A percentile compares a stretch with the other conserved stretches of the same genome.
Evolutionary conservation across 2,797 vertebrate species (phyloP).

Genomic region (Falco concolor): DNA sequence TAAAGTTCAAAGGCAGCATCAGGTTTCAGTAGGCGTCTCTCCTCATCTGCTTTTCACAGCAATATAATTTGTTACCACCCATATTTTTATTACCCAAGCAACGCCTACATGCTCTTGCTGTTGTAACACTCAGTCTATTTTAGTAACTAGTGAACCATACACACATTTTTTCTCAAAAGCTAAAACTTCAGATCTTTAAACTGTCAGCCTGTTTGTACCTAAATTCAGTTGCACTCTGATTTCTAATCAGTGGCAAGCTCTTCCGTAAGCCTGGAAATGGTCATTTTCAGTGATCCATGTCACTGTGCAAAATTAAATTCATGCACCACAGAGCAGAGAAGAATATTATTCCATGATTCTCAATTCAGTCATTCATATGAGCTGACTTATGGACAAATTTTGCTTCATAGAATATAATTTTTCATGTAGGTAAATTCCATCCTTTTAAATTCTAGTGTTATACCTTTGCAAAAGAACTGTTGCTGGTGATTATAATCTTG

Average conservation of each 20-base stretch:
- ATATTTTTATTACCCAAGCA: slow-evolving; percentile 41
- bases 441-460: neutral
- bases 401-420: neutral
- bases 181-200: neutral
- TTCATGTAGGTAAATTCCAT: neutral
- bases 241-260: neutral
- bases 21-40: slow-evolving; percentile 55
- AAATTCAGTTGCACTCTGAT: neutral
- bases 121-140: slow-evolving; percentile 30
- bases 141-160: slow-evolving; percentile 14
- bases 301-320: slow-evolving; percentile 20
- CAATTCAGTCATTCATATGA: slow-evolving; percentile 12
- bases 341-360: neutral
- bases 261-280: neutral
- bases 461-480: neutral
- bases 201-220: neutral
- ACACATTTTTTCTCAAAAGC: neutral
- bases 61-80: slow-evolving; percentile 32
- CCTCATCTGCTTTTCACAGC: slow-evolving; percentile 48
- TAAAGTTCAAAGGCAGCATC: slow-evolving; percentile 62
- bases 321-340: slow-evolving; percentile 19
- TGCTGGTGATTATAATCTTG: neutral
- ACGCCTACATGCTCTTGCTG: neutral
- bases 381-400: neutral
- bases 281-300: slow-evolving; percentile 16